Evolutionary conservation across 1,140 invertebrate species (phyloP).

Genomic region (Drosophila oshimai): DNA sequence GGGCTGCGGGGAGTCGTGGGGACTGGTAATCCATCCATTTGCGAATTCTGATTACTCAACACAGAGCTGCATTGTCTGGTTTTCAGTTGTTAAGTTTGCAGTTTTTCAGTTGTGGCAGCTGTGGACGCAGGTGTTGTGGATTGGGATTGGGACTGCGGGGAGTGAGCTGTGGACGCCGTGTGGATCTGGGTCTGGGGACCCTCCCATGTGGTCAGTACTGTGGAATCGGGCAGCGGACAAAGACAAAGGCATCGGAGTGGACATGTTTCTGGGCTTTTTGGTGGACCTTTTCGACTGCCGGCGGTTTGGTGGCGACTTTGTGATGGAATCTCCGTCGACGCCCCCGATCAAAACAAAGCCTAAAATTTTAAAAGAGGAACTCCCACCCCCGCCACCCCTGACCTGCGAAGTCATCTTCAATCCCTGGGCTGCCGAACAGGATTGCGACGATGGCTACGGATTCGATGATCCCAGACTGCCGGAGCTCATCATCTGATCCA

Average conservation of each 20-base stretch:
- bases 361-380: background rate
- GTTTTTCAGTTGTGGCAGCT: slow-evolving; percentile 6
- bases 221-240: background rate
- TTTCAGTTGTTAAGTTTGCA: too few species aligned
- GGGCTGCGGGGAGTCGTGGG: background rate
- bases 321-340: background rate
- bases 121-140: background rate
- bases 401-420: background rate
- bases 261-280: slow-evolving; percentile 41
- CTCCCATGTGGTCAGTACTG: background rate
- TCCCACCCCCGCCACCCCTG: background rate
- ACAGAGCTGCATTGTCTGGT: too few species aligned
- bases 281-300: slow-evolving; percentile 41
- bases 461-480: slow-evolving; percentile 62
- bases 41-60: slow-evolving; percentile 14
- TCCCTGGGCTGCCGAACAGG: background rate
- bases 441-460: slow-evolving; percentile 22
- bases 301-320: background rate
- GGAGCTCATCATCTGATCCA: slow-evolving; percentile 49
- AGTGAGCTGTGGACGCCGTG: background rate
- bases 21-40: slow-evolving; percentile 24
- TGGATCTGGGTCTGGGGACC: background rate
- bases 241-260: background rate
- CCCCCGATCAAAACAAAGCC: background rate
- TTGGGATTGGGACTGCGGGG: background rate